Percentiles rank a stretch among this genome's conserved stretches.
Conservation (phyloP, 1,140 invertebrate genomes). For the Vanessa tameamea region DNA sequence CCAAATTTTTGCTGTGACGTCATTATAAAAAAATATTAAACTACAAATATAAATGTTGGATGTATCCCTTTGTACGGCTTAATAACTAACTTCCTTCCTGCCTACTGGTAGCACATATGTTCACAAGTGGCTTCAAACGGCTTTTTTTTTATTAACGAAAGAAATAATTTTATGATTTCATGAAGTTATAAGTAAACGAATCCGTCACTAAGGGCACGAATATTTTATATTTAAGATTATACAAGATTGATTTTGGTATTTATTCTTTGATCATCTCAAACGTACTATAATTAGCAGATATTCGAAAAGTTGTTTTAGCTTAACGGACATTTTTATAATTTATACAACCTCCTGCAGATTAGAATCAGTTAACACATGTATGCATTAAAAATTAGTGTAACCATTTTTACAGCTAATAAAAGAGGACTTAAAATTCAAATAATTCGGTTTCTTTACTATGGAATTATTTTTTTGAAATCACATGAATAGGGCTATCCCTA, state of each 20-base stretch:
- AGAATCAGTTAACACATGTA: slow-evolving; percentile 9
- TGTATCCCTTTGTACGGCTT: slow-evolving; percentile 9
- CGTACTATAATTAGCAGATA: no score
- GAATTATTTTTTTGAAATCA: not conserved
- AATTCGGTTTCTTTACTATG: not conserved
- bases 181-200: not conserved
- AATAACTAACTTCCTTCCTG: slow-evolving; percentile 31
- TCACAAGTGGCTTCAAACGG: slow-evolving; percentile 22
- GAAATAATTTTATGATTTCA: not conserved
- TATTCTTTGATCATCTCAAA: no score
- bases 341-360: not conserved
- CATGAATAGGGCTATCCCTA: no score
- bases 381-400: not conserved
- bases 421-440: not conserved
- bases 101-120: slow-evolving; percentile 15
- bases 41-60: not conserved
- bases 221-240: no score
- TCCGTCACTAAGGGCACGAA: no score
- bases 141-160: not conserved
- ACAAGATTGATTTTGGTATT: no score
- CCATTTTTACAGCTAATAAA: not conserved
- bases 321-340: not conserved
- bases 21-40: not conserved
- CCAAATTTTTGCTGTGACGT: not conserved
- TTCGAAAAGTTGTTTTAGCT: no score